phyloP scores from a whole-genome alignment of 2,888 invertebrate genomes.

The Thereva nobilitata region DNA sequence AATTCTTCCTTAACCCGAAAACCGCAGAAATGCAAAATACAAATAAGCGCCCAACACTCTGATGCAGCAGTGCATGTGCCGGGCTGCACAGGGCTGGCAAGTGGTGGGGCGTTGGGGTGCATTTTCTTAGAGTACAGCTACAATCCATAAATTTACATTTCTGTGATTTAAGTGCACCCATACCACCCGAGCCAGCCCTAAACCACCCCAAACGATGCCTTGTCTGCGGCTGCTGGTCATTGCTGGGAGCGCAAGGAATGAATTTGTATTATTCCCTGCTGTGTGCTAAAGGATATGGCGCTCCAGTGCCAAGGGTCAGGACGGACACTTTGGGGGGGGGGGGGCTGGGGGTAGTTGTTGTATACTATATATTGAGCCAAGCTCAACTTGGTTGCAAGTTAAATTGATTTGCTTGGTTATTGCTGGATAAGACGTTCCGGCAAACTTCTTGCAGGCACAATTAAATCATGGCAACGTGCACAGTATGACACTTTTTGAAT shows the following conservation, averaged over 20 bases:
- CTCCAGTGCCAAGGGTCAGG: no score
- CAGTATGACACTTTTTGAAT: neutral
- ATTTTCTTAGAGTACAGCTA: conserved; percentile 18
- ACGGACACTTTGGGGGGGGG: no score
- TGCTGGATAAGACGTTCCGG: conserved; percentile 14
- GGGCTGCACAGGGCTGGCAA: neutral
- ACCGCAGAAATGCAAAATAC: conserved; percentile 33
- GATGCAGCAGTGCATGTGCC: conserved; percentile 18
- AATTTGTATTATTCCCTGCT: no score
- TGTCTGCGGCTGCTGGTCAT: no score
- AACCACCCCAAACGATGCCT: no score
- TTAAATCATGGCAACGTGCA: neutral
- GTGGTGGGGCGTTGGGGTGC: neutral
- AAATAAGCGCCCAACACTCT: conserved; percentile 22
- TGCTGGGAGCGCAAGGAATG: no score
- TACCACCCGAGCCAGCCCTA: neutral
- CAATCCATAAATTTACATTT: conserved; percentile 32
- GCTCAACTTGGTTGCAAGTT: conserved; percentile 8
- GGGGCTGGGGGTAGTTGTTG: no score
- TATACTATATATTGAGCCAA: neutral
- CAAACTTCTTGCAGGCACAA: neutral
- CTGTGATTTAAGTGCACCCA: conserved; percentile 21
- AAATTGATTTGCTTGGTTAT: conserved; percentile 29
- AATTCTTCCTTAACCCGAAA: conserved; percentile 32
- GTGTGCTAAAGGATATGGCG: no score